Base-by-base conservation (phyloP, 1,140 invertebrate genomes). In the Adoxophyes honmai region DNA sequence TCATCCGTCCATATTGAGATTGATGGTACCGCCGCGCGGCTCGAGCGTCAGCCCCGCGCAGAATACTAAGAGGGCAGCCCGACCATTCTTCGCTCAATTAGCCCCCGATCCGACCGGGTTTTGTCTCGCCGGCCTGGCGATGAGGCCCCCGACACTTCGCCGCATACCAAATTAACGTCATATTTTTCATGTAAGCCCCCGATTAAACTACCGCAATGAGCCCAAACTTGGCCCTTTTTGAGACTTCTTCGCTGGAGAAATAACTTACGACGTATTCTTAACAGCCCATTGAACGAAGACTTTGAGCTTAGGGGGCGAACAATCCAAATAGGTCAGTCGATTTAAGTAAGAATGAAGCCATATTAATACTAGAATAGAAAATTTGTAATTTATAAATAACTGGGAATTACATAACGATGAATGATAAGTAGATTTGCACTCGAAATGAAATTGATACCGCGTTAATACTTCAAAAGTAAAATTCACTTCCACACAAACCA, bases 1-100 rank as follows among this genome's bases (percentile, higher is more conserved):
- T 86, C 82, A 84, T 83, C 77, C 68, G 60, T 57, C 62, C 68
- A 70, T 81, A 86, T 83, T 86, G 82, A 86, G 82, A 86, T 86
- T 86, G 82, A 86, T 86, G 82, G 79, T 73, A 75, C 53, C 57
- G 78, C 73, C 80, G 80, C 52, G 44, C 52, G 59, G 61, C 65
- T 60, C 59, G 66, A 61, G 57, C 54, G 44, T 51, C 70, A 51
- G 60, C 54, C 68, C 60, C 71, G 68, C 53, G 65, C 73, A 64
- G 82, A 84, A 86, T 86, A 86, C 81, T 79, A 86, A 86, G 70
- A 70, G 71, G 72, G 64, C 70, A 58, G 64, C 9, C 51, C 59
- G 54, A 64, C 78, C 73, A 78, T 79, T 78, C 78, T 67, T 77
- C 73, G 75, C 74, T 76, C 81, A 86, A 86, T 86, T 86, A 86